Evolutionary conservation across 2,113 vertebrate species (phyloP), one percentile per base, ranked within the genome.

Genomic region (Mobula hypostoma): DNA sequence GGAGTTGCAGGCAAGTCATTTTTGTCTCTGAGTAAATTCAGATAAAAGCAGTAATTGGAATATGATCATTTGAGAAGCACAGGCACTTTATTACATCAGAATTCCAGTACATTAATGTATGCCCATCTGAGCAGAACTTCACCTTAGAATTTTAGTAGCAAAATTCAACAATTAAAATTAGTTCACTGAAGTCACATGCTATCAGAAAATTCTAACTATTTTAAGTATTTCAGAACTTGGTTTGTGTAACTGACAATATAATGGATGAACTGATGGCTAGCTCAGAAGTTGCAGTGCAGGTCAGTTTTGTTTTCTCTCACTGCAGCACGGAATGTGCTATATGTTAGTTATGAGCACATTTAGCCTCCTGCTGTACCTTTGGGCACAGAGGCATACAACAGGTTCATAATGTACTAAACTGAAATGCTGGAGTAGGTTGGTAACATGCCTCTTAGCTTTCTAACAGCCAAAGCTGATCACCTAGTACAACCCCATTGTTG

Each of bases 1-100:
- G 99, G 99, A 70, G 98, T 98, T 94, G 98, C 97, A 2, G 99
- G 98, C 94, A 99, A 96, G 78, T 98, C 97, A 95, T 96, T 97
- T 96, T 99, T 99, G 96, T 99, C 98, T 96, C 99, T 99, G 95
- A 95, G 48, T 61, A 95, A 95, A 94, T 2, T 70, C 56, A 24
- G 68, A 93, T 5, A 88, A 66, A 92, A 32, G 68, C 21, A 72
- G 17, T 14, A 74, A 63, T 66, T 88, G 85, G 58, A 88, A 66
- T 17, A 15, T 63, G 58, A 32, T n/a, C 58, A 32, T 17, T 8
- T 88, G 29, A 66, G 4, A 58, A 66, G 1, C 11, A 17, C 85
- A 88, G 29, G 29, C 29, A 88, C 36, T 32, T 79, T 36, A 79
- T 29, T 7, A n/a, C n/a, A 14, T 87, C 27, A 61, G 61, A 27